Base-by-base conservation (phyloP, 2,797 vertebrate species). In the Dallia pectoralis region DNA sequence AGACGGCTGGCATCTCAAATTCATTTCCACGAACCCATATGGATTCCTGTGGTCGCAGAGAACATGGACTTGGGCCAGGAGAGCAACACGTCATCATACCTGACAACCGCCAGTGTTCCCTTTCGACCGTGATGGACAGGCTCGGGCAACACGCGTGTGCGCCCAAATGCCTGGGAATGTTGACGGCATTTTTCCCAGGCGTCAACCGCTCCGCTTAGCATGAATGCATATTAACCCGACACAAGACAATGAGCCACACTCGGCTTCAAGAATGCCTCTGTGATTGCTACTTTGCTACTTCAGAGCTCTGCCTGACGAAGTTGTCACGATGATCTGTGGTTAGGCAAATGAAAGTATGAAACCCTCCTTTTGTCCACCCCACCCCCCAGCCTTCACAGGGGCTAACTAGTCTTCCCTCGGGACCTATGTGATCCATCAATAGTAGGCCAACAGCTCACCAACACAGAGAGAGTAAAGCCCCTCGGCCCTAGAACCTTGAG, bases 401-500 rank as follows among this genome's bases (percentile, higher is more conserved):
- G 77, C 82, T 64, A 86, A 77, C 81, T 79, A 84, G 80, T 84
- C 67, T 74, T 75, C 82, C 79, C 80, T 81, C 77, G 87, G 85
- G 78, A 86, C 86, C 83, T 90, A 89, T 87, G 87, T 89, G 89
- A 93, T 93, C 91, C 91, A 91, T 93, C 92, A 93, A 85, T 74
- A 0, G 61, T 48, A 59, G 74, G 76, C 78, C 68, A 71, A 70
- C 36, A 56, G 71, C 70, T 30, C 4, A 32, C 36, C n/a, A n/a
- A 47, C n/a, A 12, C 25, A 40, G 56, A 36, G 69, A 69, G 30
- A 44, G 33, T 36, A 36, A 3, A 36, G 33, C 33, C 33, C 33
- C 40, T 44, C 40, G 11, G 40, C 40, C 40, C 40, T 44, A 14
- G 11, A 3, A 44, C 40, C 40, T 44, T 14, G 40, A 44, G 14